Percentiles rank a stretch among this genome's conserved stretches.
These are phyloP conservation scores for Clarias fuscus DNA, from an alignment of 2,797 vertebrate genomes.

Conservation along the genomic window DNA sequence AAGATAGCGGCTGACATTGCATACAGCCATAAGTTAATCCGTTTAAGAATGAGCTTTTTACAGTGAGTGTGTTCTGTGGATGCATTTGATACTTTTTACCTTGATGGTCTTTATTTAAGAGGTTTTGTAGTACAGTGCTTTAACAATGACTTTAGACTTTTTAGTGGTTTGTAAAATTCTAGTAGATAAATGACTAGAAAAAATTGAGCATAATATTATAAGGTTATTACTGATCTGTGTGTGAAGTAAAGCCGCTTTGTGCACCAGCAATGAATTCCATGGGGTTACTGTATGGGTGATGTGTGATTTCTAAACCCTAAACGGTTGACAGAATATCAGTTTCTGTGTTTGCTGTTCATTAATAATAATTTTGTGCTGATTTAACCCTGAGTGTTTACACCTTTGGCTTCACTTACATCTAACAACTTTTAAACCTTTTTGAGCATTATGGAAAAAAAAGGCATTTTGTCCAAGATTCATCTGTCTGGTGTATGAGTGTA, in stretches of 20 bases:
- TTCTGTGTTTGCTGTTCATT: neutral
- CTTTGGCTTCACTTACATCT: constrained; percentile 17
- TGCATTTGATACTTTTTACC: neutral
- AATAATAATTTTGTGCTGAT: neutral
- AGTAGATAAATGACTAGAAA: neutral
- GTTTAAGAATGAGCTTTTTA: neutral
- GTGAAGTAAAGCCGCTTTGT: neutral
- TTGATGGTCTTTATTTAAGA: neutral
- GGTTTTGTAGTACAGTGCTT: neutral
- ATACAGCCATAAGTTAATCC: neutral
- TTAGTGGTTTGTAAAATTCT: neutral
- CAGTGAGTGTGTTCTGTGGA: neutral
- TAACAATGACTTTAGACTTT: neutral
- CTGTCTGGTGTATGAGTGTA: neutral
- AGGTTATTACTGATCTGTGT: neutral
- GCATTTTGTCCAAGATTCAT: neutral
- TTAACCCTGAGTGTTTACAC: constrained; percentile 9
- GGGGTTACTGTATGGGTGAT: neutral
- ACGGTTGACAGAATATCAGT: neutral
- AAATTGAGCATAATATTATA: too few relatives aligned
- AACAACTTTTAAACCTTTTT: neutral
- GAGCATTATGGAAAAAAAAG: neutral
- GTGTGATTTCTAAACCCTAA: neutral
- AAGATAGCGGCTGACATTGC: neutral
- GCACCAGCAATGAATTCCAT: neutral